Percentiles rank a stretch among this genome's conserved stretches.
These are phyloP conservation scores for Prolemur simus DNA, from an alignment of 2,113 vertebrate species.

Conservation along the genomic window DNA sequence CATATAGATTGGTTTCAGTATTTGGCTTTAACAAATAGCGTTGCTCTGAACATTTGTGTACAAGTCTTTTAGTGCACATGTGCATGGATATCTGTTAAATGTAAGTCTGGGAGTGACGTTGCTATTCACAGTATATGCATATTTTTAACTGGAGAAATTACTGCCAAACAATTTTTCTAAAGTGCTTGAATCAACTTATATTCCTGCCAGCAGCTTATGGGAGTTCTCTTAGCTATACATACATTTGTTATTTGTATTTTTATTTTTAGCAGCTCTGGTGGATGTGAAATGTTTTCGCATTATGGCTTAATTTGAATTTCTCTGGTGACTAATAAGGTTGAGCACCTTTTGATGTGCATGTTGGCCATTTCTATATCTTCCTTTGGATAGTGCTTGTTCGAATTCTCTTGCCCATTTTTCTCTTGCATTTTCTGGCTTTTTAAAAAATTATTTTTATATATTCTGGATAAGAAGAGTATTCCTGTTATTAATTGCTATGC, in stretches of 20 bases:
- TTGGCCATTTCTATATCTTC: not conserved
- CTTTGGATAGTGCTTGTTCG: not conserved
- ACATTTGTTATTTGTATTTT: constrained; percentile 24
- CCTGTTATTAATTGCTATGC: not conserved
- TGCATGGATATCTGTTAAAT: not conserved
- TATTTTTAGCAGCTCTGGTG: constrained; percentile 25
- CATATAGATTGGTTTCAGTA: not conserved
- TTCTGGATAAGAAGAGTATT: not conserved
- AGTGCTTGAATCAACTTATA: constrained; percentile 7
- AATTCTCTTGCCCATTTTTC: not conserved
- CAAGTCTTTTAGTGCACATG: not conserved
- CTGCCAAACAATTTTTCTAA: not conserved
- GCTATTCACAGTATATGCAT: not conserved
- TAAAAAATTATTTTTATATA: not conserved
- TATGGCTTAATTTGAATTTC: constrained; percentile 22
- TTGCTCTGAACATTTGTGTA: not conserved
- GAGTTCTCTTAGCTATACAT: not conserved
- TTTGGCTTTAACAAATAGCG: not conserved
- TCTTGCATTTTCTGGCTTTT: not conserved
- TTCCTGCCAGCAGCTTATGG: not conserved
- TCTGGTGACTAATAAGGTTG: constrained; percentile 13
- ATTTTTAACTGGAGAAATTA: constrained; percentile 37
- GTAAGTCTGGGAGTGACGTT: not conserved
- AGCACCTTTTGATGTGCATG: not conserved
- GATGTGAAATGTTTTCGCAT: not conserved